Conservation (phyloP, 2,888 invertebrate species). For the Trichopoda pennipes region DNA sequence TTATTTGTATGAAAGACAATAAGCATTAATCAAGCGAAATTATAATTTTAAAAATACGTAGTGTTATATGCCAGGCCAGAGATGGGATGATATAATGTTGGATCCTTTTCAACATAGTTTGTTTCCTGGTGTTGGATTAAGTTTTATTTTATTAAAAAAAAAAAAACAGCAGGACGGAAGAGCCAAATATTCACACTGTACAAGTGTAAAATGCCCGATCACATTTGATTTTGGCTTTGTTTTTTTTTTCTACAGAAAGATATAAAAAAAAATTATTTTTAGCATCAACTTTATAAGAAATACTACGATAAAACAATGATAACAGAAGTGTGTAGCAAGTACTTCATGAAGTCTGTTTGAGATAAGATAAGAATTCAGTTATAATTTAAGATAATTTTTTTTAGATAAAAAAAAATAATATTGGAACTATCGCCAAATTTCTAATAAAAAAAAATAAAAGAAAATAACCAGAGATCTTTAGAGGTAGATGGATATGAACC, state of each 20-base stretch:
- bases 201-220: background rate
- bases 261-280: slow-evolving; percentile 1
- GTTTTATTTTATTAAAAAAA: too few relatives aligned
- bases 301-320: background rate
- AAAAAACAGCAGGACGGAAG: background rate
- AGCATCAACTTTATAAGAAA: background rate
- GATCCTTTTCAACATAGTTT: too few relatives aligned
- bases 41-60: too few relatives aligned
- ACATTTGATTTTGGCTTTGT: background rate
- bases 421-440: too few relatives aligned
- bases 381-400: background rate
- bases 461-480: too few relatives aligned
- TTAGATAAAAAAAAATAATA: background rate
- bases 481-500: too few relatives aligned
- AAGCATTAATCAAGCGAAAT: too few relatives aligned
- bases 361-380: slow-evolving; percentile 42
- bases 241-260: background rate
- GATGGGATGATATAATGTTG: too few relatives aligned
- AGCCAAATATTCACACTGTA: background rate
- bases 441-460: background rate
- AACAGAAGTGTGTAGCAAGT: slow-evolving; percentile 24
- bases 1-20: too few relatives aligned
- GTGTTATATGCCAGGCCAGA: too few relatives aligned
- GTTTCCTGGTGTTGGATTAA: too few relatives aligned
- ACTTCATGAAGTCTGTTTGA: slow-evolving; percentile 25